A percentile compares a stretch with the other conserved stretches of the same genome.
Conservation (phyloP, 1,140 invertebrate species). For the Berghia stephanieae region DNA sequence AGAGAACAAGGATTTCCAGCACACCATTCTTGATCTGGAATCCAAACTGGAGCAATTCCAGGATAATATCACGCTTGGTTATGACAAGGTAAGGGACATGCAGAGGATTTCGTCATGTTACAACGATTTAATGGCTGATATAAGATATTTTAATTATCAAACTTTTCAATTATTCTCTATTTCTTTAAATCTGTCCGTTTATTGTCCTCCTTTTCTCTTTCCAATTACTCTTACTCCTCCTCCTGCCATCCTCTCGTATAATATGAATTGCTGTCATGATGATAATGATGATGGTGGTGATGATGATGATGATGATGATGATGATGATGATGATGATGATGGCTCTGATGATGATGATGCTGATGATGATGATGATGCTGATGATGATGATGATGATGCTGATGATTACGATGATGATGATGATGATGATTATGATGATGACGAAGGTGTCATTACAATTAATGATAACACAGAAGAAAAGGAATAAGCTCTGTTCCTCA, state of each 20-base stretch:
- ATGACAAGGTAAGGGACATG: conserved; percentile 48
- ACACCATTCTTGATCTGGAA: conserved; percentile 59
- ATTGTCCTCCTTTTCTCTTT: neutral
- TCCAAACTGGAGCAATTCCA: conserved; percentile 48
- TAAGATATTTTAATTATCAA: too few species aligned
- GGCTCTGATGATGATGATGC: too few species aligned
- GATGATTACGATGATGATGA: too few species aligned
- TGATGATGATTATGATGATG: too few species aligned
- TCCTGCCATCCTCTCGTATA: too few species aligned
- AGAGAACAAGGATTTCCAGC: conserved; percentile 60
- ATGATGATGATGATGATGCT: too few species aligned
- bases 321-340: too few species aligned
- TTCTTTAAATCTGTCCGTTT: neutral
- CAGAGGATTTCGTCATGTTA: too few species aligned
- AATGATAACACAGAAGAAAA: neutral
- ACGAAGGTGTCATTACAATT: neutral
- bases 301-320: neutral
- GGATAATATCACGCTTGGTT: conserved; percentile 45
- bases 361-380: too few species aligned
- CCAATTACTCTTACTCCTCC: neutral
- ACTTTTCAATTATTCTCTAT: neutral
- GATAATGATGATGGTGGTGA: neutral
- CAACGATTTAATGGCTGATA: too few species aligned
- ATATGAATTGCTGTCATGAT: too few species aligned
- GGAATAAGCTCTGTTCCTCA: too few species aligned